Base-by-base conservation (phyloP, 2,797 vertebrate species). In the Ficedula albicollis region DNA sequence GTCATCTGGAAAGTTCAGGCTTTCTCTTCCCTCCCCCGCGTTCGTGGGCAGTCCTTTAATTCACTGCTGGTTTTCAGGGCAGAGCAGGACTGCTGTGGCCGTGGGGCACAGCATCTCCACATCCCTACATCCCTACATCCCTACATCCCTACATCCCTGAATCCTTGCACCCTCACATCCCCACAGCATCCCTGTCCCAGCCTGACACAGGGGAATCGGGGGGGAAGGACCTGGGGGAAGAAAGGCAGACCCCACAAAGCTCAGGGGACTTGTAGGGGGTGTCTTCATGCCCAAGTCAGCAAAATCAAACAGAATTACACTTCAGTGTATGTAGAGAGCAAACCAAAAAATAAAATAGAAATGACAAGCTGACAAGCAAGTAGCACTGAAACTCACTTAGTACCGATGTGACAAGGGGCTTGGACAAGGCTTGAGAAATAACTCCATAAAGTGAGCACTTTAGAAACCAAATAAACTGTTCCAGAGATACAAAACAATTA, bases 1-100 rank as follows among this genome's bases (percentile, higher is more conserved):
- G 95, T 95, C 94, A 93, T 68, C 95, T 78, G 73, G 56, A 96
- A 94, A 95, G 91, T 90, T 93, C 93, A 91, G 90, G 87, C 52
- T 95, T 81, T 27, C 79, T 88, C 59, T 19, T 81, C 58, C 64
- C 30, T 83, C n/a, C 63, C n/a, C 64, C 1, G 0, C 0, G 0
- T 55, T 49, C 0, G 0, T 29, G 56, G 75, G 58, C 44, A 27
- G 23, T 12, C 49, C 58, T 55, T 70, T 78, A 36, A 62, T 59
- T 88, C 76, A 23, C 82, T 39, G 51, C 18, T 59, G 3, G 1
- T 55, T 81, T 84, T 15, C 15, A 6, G 41, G 75, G n/a, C 43
- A 54, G 19, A n/a, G 66, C 39, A 20, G 48, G 46, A 51, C 58
- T 58, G 76, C 26, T 4, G 6, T 4, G 1, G 34, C 29, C 1